Base-by-base conservation (phyloP, 2,888 invertebrate species). In the Ischnus inquisitorius region DNA sequence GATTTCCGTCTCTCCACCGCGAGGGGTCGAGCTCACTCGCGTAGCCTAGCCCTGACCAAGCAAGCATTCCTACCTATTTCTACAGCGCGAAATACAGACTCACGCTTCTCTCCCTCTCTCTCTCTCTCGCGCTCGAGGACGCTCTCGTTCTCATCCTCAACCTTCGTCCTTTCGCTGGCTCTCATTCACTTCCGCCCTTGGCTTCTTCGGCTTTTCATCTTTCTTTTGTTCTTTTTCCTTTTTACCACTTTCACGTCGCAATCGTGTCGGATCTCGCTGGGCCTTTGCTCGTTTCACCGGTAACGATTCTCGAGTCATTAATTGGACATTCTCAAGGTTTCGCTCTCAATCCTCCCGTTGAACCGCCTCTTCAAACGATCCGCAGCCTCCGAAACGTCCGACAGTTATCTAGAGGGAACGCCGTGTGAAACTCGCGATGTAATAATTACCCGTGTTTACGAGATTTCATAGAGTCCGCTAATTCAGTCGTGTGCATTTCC, bases 81-180 rank as follows among this genome's bases (percentile, higher is more conserved):
- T 14, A 10, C 14, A 25, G 25, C 14, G 57, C 34, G 25, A 25
- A 57, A 25, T 14, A 4, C 12, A 12, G 25, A 28, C 57, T 57
- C 57, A 14, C 57, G 3, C 12, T 25, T 57, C 57, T 62, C 12
- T 34, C 16, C 16, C 19, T 69, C 39, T 34, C 76, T n/a, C n/a
- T 57, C 57, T 62, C 12, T 34, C 16, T 16, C 19, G 51, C 39
- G 16, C 76, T 75, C 65, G 79, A 75, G 79, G 75, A 75, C 79
- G 75, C 79, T 84, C 81, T 84, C 80, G 54, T 74, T 84, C 67
- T 22, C 72, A 46, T 79, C 72, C 72, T 48, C 46, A 57, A 43
- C 46, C 51, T 41, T 62, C 54, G 19, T 64, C 43, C 28, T 43
- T 22, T 74, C 51, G 48, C n/a, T 28, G 43, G 14, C 12, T n/a